These are phyloP conservation scores for Echeneis naucrates DNA, from an alignment of 2,797 vertebrate species.

Conservation along the genomic window DNA sequence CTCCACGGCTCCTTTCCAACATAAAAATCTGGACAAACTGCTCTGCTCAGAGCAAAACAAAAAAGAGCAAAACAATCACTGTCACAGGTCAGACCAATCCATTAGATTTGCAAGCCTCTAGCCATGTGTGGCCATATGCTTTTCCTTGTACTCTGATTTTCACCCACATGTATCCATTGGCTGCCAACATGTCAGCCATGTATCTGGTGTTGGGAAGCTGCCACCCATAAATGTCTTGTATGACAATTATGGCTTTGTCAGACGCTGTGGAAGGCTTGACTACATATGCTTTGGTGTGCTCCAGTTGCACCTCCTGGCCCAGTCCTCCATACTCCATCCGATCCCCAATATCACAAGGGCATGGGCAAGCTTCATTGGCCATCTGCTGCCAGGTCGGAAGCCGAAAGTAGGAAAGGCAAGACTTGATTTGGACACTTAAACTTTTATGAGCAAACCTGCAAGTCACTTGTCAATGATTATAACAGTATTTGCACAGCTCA, in stretches of 20 bases:
- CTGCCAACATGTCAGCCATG: slow-evolving; percentile 91
- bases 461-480: background rate
- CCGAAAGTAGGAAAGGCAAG: fast-evolving
- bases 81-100: background rate
- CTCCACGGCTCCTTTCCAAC: slow-evolving; percentile 85
- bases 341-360: slow-evolving; percentile 90
- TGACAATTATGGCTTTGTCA: slow-evolving; percentile 90
- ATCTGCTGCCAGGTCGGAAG: slow-evolving; percentile 78
- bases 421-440: too few species aligned
- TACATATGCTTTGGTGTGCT: slow-evolving; percentile 89
- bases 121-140: background rate
- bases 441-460: background rate
- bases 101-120: background rate
- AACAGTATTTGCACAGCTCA: slow-evolving; percentile 19
- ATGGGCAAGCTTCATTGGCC: slow-evolving; percentile 91
- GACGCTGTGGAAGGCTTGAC: slow-evolving; percentile 81
- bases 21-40: slow-evolving; percentile 88
- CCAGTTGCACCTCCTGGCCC: slow-evolving; percentile 90
- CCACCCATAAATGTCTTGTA: slow-evolving; percentile 95
- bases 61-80: background rate
- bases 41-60: slow-evolving; percentile 65
- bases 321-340: slow-evolving; percentile 86
- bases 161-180: slow-evolving; percentile 91
- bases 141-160: slow-evolving; percentile 17
- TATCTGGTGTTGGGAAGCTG: slow-evolving; percentile 92